phyloP scores from a whole-genome alignment of 2,797 vertebrate genomes.

The Microcaecilia unicolor region DNA sequence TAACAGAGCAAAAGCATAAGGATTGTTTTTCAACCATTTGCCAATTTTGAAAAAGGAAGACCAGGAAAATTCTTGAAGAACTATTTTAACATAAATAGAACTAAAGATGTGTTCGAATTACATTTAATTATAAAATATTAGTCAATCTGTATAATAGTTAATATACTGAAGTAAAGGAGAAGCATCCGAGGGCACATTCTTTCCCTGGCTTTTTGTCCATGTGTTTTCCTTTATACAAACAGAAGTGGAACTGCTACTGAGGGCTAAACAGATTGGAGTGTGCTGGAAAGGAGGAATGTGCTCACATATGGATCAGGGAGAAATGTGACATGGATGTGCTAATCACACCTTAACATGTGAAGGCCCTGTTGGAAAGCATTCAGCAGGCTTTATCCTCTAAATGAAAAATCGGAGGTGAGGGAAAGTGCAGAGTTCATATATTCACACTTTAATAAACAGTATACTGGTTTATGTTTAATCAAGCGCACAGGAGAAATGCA shows the following conservation, averaged over 20 bases:
- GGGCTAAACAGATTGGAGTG: slow-evolving; percentile 27
- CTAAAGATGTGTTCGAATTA: background rate
- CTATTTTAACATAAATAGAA: background rate
- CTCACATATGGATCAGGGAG: slow-evolving; percentile 59
- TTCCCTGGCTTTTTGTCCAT: too few relatives aligned
- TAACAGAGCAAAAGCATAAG: too few relatives aligned
- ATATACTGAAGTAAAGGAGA: slow-evolving; percentile 7
- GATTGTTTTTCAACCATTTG: background rate
- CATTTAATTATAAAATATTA: too few relatives aligned
- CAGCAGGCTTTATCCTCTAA: too few relatives aligned
- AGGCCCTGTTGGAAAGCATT: slow-evolving; percentile 39
- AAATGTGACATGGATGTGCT: slow-evolving; percentile 56
- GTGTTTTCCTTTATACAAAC: slow-evolving; percentile 14
- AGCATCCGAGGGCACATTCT: slow-evolving; percentile 15
- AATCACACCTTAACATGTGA: slow-evolving; percentile 56
- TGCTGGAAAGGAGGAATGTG: slow-evolving; percentile 54
- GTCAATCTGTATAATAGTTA: too few relatives aligned
- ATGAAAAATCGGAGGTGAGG: too few relatives aligned
- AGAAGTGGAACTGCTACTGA: slow-evolving; percentile 26
- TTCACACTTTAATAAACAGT: too few relatives aligned
- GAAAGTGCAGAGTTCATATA: too few relatives aligned
- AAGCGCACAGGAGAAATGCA: too few relatives aligned
- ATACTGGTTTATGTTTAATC: too few relatives aligned
- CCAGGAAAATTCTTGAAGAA: background rate
- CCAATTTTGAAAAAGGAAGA: background rate